phyloP scores from a whole-genome alignment of 2,888 invertebrate species.

The Pseudococcus jackbeardsleyi region DNA sequence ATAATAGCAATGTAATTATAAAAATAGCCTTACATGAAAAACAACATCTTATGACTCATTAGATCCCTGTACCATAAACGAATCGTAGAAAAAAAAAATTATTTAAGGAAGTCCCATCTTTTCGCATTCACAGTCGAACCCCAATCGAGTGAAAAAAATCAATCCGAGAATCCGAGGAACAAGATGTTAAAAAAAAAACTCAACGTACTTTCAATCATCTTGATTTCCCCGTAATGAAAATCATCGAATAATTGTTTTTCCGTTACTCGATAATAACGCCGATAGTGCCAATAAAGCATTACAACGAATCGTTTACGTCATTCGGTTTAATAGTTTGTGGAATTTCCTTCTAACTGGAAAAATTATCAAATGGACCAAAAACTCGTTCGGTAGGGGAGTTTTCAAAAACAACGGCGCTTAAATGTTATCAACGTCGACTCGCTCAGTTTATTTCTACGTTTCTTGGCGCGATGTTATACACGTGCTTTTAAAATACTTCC shows the following conservation, averaged over 20 bases:
- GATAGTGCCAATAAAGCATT: constrained; percentile 31
- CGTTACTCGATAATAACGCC: not conserved
- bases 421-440: constrained; percentile 48
- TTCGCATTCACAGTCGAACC: not conserved
- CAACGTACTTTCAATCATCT: not conserved
- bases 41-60: constrained; percentile 24
- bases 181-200: not conserved
- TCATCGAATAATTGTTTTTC: not conserved
- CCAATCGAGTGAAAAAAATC: not conserved
- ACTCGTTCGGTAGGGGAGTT: constrained; percentile 44
- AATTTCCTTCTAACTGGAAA: constrained; percentile 40
- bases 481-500: constrained; percentile 31
- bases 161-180: not conserved
- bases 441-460: constrained; percentile 55
- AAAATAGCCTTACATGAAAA: constrained; percentile 26
- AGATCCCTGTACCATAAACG: not conserved
- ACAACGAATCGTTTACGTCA: constrained; percentile 35
- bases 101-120: not conserved
- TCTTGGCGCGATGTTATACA: constrained; percentile 52
- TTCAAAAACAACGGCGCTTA: constrained; percentile 55
- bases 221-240: constrained; percentile 2
- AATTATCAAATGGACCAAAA: constrained; percentile 49
- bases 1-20: constrained; percentile 6
- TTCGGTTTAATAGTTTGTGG: constrained; percentile 32
- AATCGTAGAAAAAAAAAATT: not conserved